phyloP scores from a whole-genome alignment of 2,888 invertebrate genomes.

The Drosophila nr. medialis region DNA sequence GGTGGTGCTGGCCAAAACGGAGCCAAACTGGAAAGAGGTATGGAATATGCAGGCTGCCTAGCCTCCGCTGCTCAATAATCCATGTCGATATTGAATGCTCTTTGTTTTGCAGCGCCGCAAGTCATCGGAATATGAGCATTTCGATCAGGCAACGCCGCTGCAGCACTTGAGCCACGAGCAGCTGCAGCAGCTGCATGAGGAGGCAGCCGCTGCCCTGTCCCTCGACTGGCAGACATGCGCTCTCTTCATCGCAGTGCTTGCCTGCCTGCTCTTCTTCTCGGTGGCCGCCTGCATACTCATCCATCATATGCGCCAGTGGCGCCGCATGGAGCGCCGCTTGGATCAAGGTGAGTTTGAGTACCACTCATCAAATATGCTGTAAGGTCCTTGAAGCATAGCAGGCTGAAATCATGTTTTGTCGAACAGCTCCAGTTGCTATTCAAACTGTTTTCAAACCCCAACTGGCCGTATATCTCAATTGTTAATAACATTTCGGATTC shows the following conservation, averaged over 20 bases:
- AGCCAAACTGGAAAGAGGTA: conserved; percentile 85
- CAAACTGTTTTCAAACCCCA: not conserved
- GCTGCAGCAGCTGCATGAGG: conserved; percentile 81
- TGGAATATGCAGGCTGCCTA: conserved; percentile 15
- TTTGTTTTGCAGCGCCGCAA: conserved; percentile 80
- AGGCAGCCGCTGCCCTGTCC: conserved; percentile 83
- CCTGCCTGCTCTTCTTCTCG: conserved; percentile 92
- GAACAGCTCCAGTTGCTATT: not conserved
- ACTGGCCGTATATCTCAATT: not conserved
- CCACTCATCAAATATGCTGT: not conserved
- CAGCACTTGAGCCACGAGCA: conserved; percentile 81
- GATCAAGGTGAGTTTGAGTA: conserved; percentile 88
- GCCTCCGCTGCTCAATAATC: not conserved
- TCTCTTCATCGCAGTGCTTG: conserved; percentile 89
- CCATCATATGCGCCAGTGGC: conserved; percentile 92
- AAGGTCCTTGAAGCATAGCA: not conserved
- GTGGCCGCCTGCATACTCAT: conserved; percentile 91
- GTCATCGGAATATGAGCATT: conserved; percentile 76
- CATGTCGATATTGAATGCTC: not conserved
- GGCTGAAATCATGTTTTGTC: not conserved
- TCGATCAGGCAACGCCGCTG: conserved; percentile 56
- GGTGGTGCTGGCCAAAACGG: conserved; percentile 86
- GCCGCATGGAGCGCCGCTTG: conserved; percentile 90
- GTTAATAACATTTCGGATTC: too few species aligned
- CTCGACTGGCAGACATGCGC: conserved; percentile 91